Evolutionary conservation across 1,140 invertebrate species (phyloP), one percentile per base, ranked within the genome.

Genomic region (Xylocopa sonorina): DNA sequence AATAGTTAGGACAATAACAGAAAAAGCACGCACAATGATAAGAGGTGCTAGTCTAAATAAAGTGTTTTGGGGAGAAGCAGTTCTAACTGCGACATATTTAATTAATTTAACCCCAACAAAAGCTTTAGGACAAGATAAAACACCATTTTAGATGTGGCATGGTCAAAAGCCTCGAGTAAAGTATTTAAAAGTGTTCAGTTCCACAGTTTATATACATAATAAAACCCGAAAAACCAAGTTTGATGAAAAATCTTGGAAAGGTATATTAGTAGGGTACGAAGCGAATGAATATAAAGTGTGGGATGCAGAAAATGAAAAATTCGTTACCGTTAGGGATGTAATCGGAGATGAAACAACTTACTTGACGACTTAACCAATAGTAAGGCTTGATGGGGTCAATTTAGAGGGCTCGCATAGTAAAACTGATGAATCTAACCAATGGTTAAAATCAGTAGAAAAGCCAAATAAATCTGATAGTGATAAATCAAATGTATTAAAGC

Each of bases 1-100:
- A 43, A 92, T 93, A 86, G 91, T 90, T 73, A 75, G 90, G 43
- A 92, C 92, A n/a, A 88, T 93, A 53, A 91, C 88, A 9, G 92
- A 93, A 89, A 93, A 90, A 73, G 90, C 90, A 57, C 82, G 91
- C 62, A 55, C 88, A 32, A 90, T 93, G 87, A 38, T 94, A 74
- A 67, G 51, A 29, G 88, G 83, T 75, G 72, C 90, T n/a, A 76
- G 48, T 29, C 71, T 90, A 74, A 62, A 77, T 57, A 89, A 88
- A 81, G 57, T 38, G 57, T 90, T 90, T 88, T 93, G 88, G 92
- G 90, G 89, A 66, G 89, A 92, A 86, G 88, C 90, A 27, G 83
- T 93, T 24, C 80, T 87, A 71, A 92, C 88, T 48, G 87, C 88
- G 43, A 89, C 88, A 27, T 91, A 91, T 89, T 89, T 94, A 88